Base-by-base conservation (phyloP, 92 coral and sea anemone genomes). In the Anthopleura xanthogrammica region DNA sequence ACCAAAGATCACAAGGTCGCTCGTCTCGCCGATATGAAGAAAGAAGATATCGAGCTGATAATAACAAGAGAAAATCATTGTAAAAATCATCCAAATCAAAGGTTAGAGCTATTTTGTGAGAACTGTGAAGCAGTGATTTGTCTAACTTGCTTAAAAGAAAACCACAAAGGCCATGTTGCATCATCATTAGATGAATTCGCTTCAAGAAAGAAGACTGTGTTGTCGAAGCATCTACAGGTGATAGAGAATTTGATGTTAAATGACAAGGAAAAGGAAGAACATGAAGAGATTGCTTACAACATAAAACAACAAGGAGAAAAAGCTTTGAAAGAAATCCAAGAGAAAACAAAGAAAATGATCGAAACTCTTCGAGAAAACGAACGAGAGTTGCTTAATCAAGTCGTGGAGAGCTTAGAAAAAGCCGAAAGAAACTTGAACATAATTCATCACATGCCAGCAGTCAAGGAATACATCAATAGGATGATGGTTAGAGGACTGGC, bases 401-500 rank as follows among this genome's bases (percentile, higher is more conserved):
- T 62, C 39, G 71, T 16, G 0, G 71, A 62, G 29, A 62, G 20
- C 2, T 20, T 20, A 4, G 20, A 62, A 19, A 62, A 19, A 12
- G 29, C 71, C 39, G 20, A 17, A 62, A 62, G 71, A 62, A 62
- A 62, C 71, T 62, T 62, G 71, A 62, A 62, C 20, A 62, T 62
- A 62, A 62, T 62, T 62, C 23, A 62, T 62, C 39, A 62, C 24
- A 62, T 62, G 17, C 29, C 71, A 62, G 71, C 71, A 62, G 71
- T 62, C 17, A 62, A 62, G 71, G 71, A 62, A 62, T 19, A 62
- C 71, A 62, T 62, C 71, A 62, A 62, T 62, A 62, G 50, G 50
- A 3, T 46, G 50, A 46, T 46, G 50, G 50, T 2, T 5, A 46
- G 50, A 46, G 50, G 50, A 62, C 24, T 62, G 71, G 71, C 71